Conservation (phyloP, 2,113 vertebrate species). For the Salvelinus alpinus region DNA sequence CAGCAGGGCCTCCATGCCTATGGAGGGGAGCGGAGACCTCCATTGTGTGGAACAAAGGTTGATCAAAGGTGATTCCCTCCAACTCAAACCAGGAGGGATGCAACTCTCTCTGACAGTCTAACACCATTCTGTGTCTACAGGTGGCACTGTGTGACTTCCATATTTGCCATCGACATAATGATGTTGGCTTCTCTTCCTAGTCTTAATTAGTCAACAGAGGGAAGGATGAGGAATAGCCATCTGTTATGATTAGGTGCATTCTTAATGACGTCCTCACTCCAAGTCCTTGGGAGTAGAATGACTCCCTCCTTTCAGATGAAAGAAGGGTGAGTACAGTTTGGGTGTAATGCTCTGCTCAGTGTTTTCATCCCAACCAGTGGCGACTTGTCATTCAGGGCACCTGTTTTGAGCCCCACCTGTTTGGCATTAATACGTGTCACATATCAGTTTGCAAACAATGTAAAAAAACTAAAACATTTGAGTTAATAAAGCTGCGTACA, state of each 20-base stretch:
- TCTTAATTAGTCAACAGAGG: background rate
- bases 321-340: background rate
- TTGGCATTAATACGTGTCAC: too few relatives aligned
- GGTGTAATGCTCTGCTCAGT: background rate
- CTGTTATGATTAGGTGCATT: background rate
- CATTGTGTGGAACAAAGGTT: conserved; percentile 7
- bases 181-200: background rate
- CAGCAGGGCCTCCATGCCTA: background rate
- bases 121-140: background rate
- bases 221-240: background rate
- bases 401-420: too few relatives aligned
- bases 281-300: background rate
- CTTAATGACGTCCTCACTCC: background rate
- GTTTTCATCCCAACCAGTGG: too few relatives aligned
- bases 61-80: conserved; percentile 1
- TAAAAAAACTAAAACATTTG: too few relatives aligned
- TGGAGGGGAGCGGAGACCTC: background rate
- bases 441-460: too few relatives aligned
- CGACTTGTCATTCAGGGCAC: too few relatives aligned
- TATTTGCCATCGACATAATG: background rate
- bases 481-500: too few relatives aligned
- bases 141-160: background rate
- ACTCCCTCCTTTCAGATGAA: background rate
- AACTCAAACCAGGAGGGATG: background rate
- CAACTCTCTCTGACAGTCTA: background rate